phyloP scores from a whole-genome alignment of 1,140 invertebrate genomes.

The Chrysopa pallens region DNA sequence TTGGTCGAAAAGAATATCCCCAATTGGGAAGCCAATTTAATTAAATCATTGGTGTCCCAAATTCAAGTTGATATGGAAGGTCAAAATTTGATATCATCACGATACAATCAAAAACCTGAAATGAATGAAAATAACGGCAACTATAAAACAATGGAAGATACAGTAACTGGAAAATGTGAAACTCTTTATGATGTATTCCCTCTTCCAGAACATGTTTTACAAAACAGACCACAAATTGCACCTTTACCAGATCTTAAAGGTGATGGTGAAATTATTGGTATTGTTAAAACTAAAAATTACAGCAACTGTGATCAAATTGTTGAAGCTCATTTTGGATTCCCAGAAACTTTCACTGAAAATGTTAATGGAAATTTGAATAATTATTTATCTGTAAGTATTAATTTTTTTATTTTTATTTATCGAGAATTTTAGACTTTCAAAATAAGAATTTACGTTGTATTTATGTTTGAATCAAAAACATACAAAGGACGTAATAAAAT shows the following conservation, averaged over 20 bases:
- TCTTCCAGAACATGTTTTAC: slow-evolving; percentile 27
- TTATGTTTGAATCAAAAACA: too few relatives aligned
- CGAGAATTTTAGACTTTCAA: too few relatives aligned
- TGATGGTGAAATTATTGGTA: slow-evolving; percentile 30
- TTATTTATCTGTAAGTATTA: too few relatives aligned
- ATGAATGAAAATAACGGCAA: slow-evolving; percentile 25
- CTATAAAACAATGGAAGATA: slow-evolving; percentile 47
- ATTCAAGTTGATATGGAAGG: slow-evolving; percentile 39
- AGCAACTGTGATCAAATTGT: slow-evolving; percentile 35
- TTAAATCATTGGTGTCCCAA: slow-evolving; percentile 42
- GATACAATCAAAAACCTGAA: slow-evolving; percentile 28
- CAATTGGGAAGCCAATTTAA: slow-evolving; percentile 42
- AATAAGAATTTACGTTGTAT: too few relatives aligned
- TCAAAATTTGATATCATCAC: slow-evolving; percentile 23
- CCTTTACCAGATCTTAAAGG: slow-evolving; percentile 23
- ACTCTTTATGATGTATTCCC: slow-evolving; percentile 42
- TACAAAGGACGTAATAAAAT: too few relatives aligned
- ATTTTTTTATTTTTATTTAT: too few relatives aligned
- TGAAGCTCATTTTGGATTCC: slow-evolving; percentile 40
- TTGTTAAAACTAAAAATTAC: slow-evolving; percentile 47
- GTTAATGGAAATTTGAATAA: too few relatives aligned
- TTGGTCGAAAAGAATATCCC: slow-evolving; percentile 28
- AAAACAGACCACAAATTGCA: slow-evolving; percentile 26
- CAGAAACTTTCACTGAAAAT: slow-evolving; percentile 1
- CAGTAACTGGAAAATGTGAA: slow-evolving; percentile 45